Conservation (phyloP, 2,113 vertebrate genomes). For the Vulpes vulpes region DNA sequence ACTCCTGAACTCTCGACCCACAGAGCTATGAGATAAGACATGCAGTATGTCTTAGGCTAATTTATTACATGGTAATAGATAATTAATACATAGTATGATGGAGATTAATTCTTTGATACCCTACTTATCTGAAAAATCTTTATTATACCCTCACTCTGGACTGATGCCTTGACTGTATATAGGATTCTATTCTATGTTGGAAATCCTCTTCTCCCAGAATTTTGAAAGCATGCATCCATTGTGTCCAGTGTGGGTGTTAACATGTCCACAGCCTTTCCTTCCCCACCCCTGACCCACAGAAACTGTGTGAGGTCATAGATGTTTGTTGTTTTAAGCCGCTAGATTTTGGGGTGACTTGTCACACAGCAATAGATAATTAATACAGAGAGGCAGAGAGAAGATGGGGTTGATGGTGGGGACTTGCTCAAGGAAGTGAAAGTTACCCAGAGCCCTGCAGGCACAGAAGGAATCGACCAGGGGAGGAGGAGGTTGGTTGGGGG, state of each 20-base stretch:
- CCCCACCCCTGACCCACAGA: not conserved
- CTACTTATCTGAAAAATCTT: not conserved
- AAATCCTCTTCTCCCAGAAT: not conserved
- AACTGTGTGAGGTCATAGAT: not conserved
- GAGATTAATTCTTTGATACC: not conserved
- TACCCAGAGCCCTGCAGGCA: not conserved
- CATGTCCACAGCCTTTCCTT: not conserved
- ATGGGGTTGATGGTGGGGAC: rapidly evolving
- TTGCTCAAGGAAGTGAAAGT: not conserved
- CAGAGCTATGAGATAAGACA: not conserved
- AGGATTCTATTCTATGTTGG: not conserved
- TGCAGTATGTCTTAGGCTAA: no score
- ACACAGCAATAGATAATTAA: not conserved
- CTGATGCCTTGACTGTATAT: not conserved
- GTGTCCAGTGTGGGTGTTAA: rapidly evolving
- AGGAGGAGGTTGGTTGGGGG: not conserved
- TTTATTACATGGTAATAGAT: not conserved
- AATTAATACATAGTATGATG: not conserved
- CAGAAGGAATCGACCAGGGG: not conserved
- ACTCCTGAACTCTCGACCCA: not conserved
- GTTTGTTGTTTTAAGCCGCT: not conserved
- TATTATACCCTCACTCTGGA: not conserved
- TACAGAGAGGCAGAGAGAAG: not conserved
- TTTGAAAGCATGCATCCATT: not conserved
- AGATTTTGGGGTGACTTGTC: not conserved